These are phyloP conservation scores for Tinea trinotella DNA, from an alignment of 2,888 invertebrate genomes.

Conservation along the genomic window DNA sequence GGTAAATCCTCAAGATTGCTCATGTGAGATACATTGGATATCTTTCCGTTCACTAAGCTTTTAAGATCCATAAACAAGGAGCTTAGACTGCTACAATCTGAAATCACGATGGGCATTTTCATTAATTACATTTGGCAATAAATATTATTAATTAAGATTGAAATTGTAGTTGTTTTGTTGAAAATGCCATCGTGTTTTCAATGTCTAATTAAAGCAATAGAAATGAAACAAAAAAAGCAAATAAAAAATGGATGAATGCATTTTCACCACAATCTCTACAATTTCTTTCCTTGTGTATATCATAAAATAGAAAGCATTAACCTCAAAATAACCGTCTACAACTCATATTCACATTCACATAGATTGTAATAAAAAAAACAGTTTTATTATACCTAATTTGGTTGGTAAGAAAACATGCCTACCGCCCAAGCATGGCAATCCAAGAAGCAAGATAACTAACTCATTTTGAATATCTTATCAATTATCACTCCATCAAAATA, in stretches of 20 bases:
- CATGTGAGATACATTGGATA: conserved; percentile 44
- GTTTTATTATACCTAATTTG: too few relatives aligned
- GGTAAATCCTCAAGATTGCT: conserved; percentile 43
- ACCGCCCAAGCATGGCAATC: too few relatives aligned
- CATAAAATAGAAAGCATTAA: conserved; percentile 33
- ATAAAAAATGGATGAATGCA: conserved; percentile 53
- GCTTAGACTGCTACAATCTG: conserved; percentile 65
- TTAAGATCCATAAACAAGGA: conserved; percentile 66
- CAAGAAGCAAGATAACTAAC: too few relatives aligned
- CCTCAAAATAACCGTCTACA: too few relatives aligned
- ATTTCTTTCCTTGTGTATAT: conserved; percentile 18
- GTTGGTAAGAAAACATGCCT: too few relatives aligned
- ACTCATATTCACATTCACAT: too few relatives aligned
- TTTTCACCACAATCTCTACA: conserved; percentile 66
- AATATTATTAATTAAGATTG: not conserved
- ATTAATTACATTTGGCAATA: conserved; percentile 30
- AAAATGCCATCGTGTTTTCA: conserved; percentile 72
- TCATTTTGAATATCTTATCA: too few relatives aligned
- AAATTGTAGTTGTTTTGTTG: conserved; percentile 37
- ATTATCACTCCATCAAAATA: too few relatives aligned
- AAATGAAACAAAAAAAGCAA: conserved; percentile 44
- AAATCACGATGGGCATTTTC: conserved; percentile 73
- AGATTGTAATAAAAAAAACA: too few relatives aligned
- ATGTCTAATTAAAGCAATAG: conserved; percentile 36
- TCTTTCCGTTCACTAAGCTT: conserved; percentile 66